Conservation (phyloP, 2,797 vertebrate species). For the Synanceia verrucosa region DNA sequence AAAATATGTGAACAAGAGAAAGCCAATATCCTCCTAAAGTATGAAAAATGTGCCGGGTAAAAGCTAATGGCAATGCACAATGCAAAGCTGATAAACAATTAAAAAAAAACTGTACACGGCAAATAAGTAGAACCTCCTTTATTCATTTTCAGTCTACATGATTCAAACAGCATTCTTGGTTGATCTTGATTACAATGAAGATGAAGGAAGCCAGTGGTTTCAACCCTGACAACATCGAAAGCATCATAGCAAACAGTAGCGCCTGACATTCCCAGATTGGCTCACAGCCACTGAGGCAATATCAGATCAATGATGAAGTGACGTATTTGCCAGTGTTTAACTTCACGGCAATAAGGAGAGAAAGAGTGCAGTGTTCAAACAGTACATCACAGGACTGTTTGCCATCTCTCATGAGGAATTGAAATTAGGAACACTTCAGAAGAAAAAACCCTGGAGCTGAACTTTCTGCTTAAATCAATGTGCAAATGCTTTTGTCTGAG, state of each 20-base stretch:
- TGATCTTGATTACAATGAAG: background rate
- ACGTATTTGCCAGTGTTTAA: background rate
- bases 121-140: background rate
- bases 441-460: background rate
- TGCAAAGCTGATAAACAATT: background rate
- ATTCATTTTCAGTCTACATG: background rate
- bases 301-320: background rate
- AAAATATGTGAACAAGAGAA: background rate
- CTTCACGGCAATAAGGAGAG: background rate
- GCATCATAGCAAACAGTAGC: background rate
- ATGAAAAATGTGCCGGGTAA: background rate
- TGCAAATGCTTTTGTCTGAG: background rate
- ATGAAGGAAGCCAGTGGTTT: background rate
- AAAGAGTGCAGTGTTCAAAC: slow-evolving; percentile 29
- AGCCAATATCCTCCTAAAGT: too few species aligned
- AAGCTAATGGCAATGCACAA: background rate
- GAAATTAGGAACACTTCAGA: slow-evolving; percentile 24
- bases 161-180: too few species aligned
- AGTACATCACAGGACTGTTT: slow-evolving; percentile 36
- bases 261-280: background rate
- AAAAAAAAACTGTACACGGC: background rate
- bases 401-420: slow-evolving; percentile 7
- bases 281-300: too few species aligned
- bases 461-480: background rate
- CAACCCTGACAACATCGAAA: background rate